Evolutionary conservation across 2,888 invertebrate genomes (phyloP), one percentile per base, ranked within the genome.

Genomic region (Leptopilina myrica): DNA sequence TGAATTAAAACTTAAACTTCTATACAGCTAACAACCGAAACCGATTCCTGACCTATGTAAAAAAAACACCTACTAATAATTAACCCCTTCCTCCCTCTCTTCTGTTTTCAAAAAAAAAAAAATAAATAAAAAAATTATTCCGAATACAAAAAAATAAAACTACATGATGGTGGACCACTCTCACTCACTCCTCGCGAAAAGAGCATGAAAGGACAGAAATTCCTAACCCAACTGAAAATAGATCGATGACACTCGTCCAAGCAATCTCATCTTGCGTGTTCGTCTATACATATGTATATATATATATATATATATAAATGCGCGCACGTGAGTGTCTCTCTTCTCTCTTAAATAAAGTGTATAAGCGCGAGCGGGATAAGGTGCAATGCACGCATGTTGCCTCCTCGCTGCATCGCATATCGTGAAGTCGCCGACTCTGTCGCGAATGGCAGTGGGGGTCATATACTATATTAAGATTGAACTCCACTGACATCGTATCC

Each of bases 391-490:
- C 87, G 87, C 86, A 84, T 85, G 84, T 87, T 86, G 87, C 87
- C 85, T 82, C 85, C 33, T 53, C 26, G 56, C 73, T 49, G 56
- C 73, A 73, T 53, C 40, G 73, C 73, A 73, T 53, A 53, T 26
- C 33, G 73, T 56, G 62, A 59, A 85, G 83, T 85, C 85, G 84
- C 84, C 85, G 85, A 73, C 73, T 56, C 73, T 33, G 64, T 88
- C 86, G 86, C 87, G 85, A 87, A 87, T 87, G 87, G 87, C 88
- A 89, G 91, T 90, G 91, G 91, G 89, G 91, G 90, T 91, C 90
- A 81, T 49, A 88, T 89, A 90, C 91, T 91, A 91, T 91, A 91
- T 91, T 91, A 91, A 91, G 91, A 91, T 90, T 91, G 90, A 91
- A 91, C 91, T 91, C 91, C 85, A 90, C 90, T 89, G 91, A 90